Percentiles rank a stretch among this genome's conserved stretches.
These are phyloP conservation scores for Lasioglossum malachurum DNA, from an alignment of 2,888 invertebrate genomes.

Conservation along the genomic window DNA sequence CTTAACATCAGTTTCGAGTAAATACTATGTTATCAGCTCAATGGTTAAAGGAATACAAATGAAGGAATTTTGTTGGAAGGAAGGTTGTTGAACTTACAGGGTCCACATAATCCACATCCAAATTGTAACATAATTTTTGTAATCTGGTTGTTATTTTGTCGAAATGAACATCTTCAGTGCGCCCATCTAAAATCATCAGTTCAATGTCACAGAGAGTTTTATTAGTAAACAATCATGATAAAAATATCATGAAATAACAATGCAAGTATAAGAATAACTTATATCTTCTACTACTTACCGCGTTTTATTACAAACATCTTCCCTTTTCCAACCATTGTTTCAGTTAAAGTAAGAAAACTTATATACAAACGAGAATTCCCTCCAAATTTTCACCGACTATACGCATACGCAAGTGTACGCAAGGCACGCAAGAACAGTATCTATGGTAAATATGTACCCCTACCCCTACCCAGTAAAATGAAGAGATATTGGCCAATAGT, in stretches of 20 bases:
- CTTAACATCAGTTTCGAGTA: too few species aligned
- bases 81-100: conserved; percentile 88
- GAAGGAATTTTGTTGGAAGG: too few species aligned
- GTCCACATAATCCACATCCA: conserved; percentile 98
- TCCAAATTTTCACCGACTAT: neutral
- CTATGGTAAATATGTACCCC: too few species aligned
- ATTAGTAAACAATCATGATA: too few species aligned
- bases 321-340: conserved; percentile 73
- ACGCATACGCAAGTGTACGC: neutral
- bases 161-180: conserved; percentile 96
- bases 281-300: conserved; percentile 45
- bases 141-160: conserved; percentile 99
- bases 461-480: neutral
- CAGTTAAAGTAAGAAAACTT: neutral
- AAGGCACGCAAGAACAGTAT: too few species aligned
- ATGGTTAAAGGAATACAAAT: neutral
- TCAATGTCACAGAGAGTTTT: neutral
- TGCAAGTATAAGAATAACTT: conserved; percentile 11
- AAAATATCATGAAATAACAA: neutral
- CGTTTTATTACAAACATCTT: conserved; percentile 84
- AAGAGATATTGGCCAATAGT: neutral
- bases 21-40: neutral
- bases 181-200: conserved; percentile 87
- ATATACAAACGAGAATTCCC: neutral
- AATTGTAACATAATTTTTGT: conserved; percentile 96